A percentile compares a stretch with the other conserved stretches of the same genome.
Conservation (phyloP, 2,888 invertebrate genomes). For the Chrysolina haemoptera region DNA sequence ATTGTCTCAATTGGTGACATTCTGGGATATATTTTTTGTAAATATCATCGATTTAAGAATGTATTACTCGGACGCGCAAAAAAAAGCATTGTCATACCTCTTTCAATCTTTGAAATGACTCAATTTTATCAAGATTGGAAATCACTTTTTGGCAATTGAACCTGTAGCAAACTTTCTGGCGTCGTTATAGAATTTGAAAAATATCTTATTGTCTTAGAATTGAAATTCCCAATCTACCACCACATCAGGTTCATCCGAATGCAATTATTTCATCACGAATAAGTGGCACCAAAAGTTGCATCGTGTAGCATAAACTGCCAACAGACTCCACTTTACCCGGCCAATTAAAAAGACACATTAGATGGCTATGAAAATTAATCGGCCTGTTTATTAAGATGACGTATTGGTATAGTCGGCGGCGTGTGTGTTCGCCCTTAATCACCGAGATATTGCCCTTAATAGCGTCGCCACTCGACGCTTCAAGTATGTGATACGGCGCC, state of each 20-base stretch:
- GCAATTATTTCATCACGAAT: background rate
- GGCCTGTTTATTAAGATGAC: conserved; percentile 52
- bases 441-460: conserved; percentile 49
- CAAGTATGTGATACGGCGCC: conserved; percentile 45
- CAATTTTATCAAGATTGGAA: too few species aligned
- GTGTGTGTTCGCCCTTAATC: conserved; percentile 45
- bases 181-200: too few species aligned
- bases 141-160: too few species aligned
- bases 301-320: conserved; percentile 35
- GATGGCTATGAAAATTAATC: conserved; percentile 50
- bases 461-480: conserved; percentile 42
- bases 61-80: too few species aligned
- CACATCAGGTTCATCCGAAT: background rate
- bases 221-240: too few species aligned
- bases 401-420: conserved; percentile 28
- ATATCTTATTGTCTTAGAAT: too few species aligned
- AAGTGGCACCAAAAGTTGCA: conserved; percentile 23
- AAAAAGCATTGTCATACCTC: too few species aligned
- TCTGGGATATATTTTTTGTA: too few species aligned
- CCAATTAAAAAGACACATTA: conserved; percentile 51
- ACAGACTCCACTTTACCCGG: conserved; percentile 19
- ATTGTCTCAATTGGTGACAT: too few species aligned
- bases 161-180: too few species aligned
- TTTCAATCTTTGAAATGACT: too few species aligned
- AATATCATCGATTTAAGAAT: too few species aligned